phyloP scores from a whole-genome alignment of 2,113 vertebrate species.

The Protobothrops mucrosquamatus region DNA sequence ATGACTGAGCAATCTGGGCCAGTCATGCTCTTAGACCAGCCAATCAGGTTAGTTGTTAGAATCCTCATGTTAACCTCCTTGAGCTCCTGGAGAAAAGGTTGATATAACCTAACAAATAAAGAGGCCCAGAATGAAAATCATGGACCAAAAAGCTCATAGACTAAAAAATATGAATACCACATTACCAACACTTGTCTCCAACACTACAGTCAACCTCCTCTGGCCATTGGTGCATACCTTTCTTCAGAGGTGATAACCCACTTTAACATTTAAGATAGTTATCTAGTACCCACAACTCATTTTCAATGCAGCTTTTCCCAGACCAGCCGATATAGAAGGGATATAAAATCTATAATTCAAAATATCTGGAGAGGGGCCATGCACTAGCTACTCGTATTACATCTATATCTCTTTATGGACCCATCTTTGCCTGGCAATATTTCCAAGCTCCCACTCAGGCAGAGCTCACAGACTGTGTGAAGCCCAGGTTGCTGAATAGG shows the following conservation, averaged over 20 bases:
- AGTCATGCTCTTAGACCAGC: neutral
- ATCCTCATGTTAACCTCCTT: neutral
- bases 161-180: neutral
- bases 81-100: neutral
- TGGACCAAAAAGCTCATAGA: conserved; percentile 2
- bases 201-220: neutral
- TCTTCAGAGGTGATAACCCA: neutral
- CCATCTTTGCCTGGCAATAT: neutral
- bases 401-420: neutral
- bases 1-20: neutral
- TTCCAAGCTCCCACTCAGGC: neutral
- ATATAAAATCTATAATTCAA: neutral
- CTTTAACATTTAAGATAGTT: neutral
- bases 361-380: neutral
- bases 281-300: neutral
- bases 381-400: too few relatives aligned
- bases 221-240: neutral
- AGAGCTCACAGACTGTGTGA: neutral
- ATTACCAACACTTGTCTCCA: neutral
- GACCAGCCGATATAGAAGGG: neutral
- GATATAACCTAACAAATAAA: neutral
- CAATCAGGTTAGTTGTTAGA: neutral
- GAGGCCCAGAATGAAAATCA: neutral
- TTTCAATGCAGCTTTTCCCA: neutral
- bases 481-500: neutral